Conservation (phyloP, 2,113 vertebrate species). For the Malurus cyaneus region DNA sequence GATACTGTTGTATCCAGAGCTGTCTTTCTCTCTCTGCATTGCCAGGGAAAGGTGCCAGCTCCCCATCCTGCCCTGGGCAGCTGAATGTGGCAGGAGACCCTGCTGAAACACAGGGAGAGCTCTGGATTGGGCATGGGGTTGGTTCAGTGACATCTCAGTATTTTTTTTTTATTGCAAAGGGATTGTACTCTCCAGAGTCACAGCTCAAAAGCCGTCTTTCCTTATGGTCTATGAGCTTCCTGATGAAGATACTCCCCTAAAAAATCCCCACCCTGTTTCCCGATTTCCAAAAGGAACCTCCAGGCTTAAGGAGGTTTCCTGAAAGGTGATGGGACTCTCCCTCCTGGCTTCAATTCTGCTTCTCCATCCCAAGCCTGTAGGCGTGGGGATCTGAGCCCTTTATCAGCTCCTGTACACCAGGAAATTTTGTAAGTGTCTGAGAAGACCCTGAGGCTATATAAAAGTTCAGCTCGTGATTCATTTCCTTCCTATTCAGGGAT, state of each 20-base stretch:
- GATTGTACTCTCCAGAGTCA: neutral
- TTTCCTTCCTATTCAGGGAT: slow-evolving; percentile 40
- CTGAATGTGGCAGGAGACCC: rapidly evolving
- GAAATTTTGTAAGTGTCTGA: slow-evolving; percentile 19
- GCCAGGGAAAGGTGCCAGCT: neutral
- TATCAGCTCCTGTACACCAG: neutral
- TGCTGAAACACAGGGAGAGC: rapidly evolving
- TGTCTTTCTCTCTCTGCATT: rapidly evolving
- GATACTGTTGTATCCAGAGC: rapidly evolving
- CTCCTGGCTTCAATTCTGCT: rapidly evolving
- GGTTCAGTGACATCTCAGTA: neutral
- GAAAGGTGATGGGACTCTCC: rapidly evolving
- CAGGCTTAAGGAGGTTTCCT: rapidly evolving
- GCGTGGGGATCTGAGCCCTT: neutral
- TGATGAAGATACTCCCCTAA: neutral
- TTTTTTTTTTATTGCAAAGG: neutral
- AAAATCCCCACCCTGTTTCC: neutral
- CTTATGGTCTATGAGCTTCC: neutral
- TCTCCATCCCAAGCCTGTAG: neutral
- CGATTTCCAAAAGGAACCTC: neutral
- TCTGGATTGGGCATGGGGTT: rapidly evolving
- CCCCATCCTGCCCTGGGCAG: neutral
- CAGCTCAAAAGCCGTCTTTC: neutral
- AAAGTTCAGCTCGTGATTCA: slow-evolving; percentile 33
- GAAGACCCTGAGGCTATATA: slow-evolving; percentile 37